Conservation (phyloP, 2,888 invertebrate genomes). For the Linnaemya vulpina region DNA sequence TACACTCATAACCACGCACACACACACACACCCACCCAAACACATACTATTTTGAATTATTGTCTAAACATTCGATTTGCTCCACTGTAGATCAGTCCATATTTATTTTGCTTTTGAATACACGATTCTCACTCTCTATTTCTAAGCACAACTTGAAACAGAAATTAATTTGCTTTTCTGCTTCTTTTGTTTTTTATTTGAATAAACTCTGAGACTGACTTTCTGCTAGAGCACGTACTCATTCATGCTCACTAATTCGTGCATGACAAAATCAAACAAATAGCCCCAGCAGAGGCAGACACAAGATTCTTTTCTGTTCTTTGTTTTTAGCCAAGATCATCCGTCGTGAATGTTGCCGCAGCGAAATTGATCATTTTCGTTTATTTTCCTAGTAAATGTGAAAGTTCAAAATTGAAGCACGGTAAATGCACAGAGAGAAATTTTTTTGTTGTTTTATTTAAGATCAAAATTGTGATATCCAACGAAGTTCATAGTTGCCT, state of each 20-base stretch:
- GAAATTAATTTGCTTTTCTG: not conserved
- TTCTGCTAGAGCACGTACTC: conserved; percentile 14
- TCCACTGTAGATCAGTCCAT: conserved; percentile 44
- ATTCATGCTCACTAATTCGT: conserved; percentile 23
- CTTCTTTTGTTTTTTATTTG: not conserved
- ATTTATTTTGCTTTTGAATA: not conserved
- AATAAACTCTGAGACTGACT: conserved; percentile 2
- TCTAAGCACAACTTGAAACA: conserved; percentile 59
- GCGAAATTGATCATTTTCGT: not conserved
- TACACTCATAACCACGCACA: not conserved
- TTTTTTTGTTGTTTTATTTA: too few relatives aligned
- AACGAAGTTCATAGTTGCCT: too few relatives aligned
- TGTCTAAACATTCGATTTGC: conserved; percentile 41
- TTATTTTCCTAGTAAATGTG: too few relatives aligned
- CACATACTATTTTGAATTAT: not conserved
- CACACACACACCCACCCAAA: conserved; percentile 15
- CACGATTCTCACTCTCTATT: conserved; percentile 64
- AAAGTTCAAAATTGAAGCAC: too few relatives aligned
- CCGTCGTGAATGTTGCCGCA: conserved; percentile 11
- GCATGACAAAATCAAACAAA: not conserved
- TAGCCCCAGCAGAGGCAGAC: not conserved
- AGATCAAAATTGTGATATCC: too few relatives aligned
- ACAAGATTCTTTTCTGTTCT: not conserved
- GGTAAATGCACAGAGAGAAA: too few relatives aligned
- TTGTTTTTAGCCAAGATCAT: conserved; percentile 32